Evolutionary conservation across 2,113 vertebrate genomes (phyloP), one percentile per base, ranked within the genome.

Genomic region (Sarotherodon lohbergeri): DNA sequence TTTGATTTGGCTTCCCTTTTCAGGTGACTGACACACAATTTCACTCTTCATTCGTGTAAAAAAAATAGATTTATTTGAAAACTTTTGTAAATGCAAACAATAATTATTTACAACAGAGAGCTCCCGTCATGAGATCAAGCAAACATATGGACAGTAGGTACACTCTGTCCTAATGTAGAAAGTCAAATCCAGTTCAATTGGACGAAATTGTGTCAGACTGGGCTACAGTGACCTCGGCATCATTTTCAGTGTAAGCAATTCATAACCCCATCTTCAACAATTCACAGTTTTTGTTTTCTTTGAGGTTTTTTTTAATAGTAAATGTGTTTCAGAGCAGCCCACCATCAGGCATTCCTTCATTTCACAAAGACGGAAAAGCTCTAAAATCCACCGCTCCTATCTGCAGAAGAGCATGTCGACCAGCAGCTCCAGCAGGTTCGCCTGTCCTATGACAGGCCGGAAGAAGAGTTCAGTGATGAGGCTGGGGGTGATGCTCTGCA

Each of bases 391-490:
- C 3, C 14, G 3, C 9, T 11, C 81, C 91, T 91, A 95, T 87
- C 93, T 95, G 90, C 5, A 91, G 91, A 97, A 96, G 50, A 99
- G 96, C 97, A 98, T 98, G 81, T 98, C 97, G 0, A 90, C 91
- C 3, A 99, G 91, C 46, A 99, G 96, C 83, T 97, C 96, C 1
- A 96, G 46, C 6, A 99, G 97, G 80, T 98, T 96, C 0, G 96
- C 82, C 5, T 96, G 95, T 36, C 98, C 98, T 7, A 98, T 97
- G 89, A 99, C 3, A 0, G 98, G 97, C 32, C 97, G 94, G 93
- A 99, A 98, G 95, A 99, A 99, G 48, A 99, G 98, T 24, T 97
- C 97, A 0, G 95, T 96, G 90, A 99, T 90, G 68, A 99, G 96
- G 19, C 93, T 32, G 1, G 97, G 95, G 1, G 98, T 96, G 87